Percentiles rank a stretch among this genome's conserved stretches.
phyloP scores from a whole-genome alignment of 2,113 vertebrate genomes.

The Hystrix cristata region DNA sequence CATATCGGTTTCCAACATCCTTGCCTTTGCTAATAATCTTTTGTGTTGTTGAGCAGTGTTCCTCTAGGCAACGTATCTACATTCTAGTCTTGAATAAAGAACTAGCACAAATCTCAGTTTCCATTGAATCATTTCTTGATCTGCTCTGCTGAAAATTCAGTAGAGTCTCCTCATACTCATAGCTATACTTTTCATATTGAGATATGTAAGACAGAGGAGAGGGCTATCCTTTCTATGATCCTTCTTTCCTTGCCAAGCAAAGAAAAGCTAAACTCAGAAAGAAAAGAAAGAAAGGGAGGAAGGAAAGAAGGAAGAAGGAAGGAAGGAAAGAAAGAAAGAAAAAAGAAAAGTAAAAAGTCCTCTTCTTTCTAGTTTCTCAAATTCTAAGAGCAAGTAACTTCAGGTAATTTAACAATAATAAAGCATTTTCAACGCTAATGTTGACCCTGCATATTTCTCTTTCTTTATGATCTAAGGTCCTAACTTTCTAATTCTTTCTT shows the following conservation, averaged over 20 bases:
- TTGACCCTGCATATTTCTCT: background rate
- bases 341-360: background rate
- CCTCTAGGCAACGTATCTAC: background rate
- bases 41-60: background rate
- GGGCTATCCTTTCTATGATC: background rate
- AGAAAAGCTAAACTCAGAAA: background rate
- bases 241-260: background rate
- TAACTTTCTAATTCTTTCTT: background rate
- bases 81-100: background rate
- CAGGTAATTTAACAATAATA: background rate
- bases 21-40: background rate
- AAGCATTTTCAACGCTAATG: background rate
- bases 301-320: too few relatives aligned
- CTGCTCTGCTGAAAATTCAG: background rate
- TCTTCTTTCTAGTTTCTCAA: background rate
- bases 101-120: background rate
- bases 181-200: background rate
- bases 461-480: background rate
- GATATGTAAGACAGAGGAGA: background rate
- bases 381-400: background rate
- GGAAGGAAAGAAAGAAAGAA: too few relatives aligned
- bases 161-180: background rate
- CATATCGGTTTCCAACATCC: background rate
- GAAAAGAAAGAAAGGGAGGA: background rate
- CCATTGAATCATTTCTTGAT: background rate